Evolutionary conservation across 1,140 invertebrate species (phyloP).

Genomic region (Drosophila kanapiae): DNA sequence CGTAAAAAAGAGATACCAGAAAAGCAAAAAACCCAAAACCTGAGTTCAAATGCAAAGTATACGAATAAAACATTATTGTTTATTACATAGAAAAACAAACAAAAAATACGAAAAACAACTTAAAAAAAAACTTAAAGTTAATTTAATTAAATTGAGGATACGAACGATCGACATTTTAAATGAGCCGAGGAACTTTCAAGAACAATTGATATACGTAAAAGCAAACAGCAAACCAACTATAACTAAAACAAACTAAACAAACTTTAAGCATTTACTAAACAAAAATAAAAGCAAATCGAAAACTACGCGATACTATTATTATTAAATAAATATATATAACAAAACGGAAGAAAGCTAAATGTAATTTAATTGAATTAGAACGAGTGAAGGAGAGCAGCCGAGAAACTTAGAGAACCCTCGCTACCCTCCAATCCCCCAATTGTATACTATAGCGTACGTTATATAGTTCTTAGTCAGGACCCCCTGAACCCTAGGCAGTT

Average conservation of each 20-base stretch:
- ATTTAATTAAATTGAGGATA: conserved; percentile 78
- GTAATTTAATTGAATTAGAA: conserved; percentile 60
- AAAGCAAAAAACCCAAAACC: conserved; percentile 74
- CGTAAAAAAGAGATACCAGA: conserved; percentile 70
- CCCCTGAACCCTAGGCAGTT: conserved; percentile 42
- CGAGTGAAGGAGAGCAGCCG: conserved; percentile 42
- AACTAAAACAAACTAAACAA: conserved; percentile 50
- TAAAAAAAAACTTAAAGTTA: conserved; percentile 71
- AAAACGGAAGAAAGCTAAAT: conserved; percentile 57
- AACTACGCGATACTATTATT: conserved; percentile 72
- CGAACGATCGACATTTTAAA: conserved; percentile 82
- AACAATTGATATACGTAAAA: conserved; percentile 73
- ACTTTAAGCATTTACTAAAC: conserved; percentile 79
- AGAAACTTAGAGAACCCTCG: conserved; percentile 42
- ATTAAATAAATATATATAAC: conserved; percentile 36
- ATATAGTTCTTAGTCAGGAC: conserved; percentile 72
- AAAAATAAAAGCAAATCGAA: conserved; percentile 48
- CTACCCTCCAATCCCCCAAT: conserved; percentile 15
- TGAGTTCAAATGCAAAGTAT: conserved; percentile 86
- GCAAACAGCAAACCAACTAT: conserved; percentile 42
- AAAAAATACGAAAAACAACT: conserved; percentile 26
- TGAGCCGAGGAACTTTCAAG: conserved; percentile 60
- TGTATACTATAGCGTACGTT: conserved; percentile 79
- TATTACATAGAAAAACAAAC: conserved; percentile 46
- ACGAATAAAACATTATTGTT: conserved; percentile 83